These are phyloP conservation scores for Dorcus hopei DNA, from an alignment of 2,888 invertebrate species.

Conservation along the genomic window DNA sequence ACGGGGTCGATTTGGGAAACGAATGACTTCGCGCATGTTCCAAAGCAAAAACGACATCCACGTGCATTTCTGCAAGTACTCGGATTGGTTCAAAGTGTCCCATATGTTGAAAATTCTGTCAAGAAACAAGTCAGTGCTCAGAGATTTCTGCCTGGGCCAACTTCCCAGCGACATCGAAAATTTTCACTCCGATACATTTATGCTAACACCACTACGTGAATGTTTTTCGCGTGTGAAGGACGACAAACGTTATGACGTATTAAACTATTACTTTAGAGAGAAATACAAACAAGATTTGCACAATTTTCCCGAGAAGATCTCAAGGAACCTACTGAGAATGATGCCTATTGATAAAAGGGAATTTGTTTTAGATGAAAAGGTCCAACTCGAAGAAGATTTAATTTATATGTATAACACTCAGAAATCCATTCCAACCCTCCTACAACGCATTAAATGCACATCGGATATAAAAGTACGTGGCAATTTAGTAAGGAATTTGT, in stretches of 20 bases:
- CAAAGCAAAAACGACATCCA: not conserved
- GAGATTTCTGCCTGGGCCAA: not conserved
- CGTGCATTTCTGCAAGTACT: not conserved
- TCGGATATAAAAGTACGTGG: not conserved
- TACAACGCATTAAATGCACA: not conserved
- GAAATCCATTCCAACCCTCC: constrained; percentile 7
- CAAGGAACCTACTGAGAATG: not conserved
- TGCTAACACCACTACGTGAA: not conserved
- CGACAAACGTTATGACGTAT: not conserved
- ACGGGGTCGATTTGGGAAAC: not conserved
- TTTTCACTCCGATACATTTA: not conserved
- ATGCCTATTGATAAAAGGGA: not conserved
- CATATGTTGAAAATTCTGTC: not conserved
- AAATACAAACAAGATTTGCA: constrained; percentile 1
- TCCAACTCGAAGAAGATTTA: constrained; percentile 2
- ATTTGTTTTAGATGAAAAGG: not conserved
- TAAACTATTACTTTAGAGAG: not conserved
- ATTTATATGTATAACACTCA: not conserved
- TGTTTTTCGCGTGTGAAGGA: not conserved
- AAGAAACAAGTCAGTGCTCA: not conserved
- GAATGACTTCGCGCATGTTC: not conserved
- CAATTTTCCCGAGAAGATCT: not conserved
- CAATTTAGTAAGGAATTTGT: not conserved
- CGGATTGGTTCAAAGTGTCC: not conserved
- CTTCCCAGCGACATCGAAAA: not conserved